These are phyloP conservation scores for Merodon equestris DNA, from an alignment of 2,888 invertebrate species.

Conservation along the genomic window DNA sequence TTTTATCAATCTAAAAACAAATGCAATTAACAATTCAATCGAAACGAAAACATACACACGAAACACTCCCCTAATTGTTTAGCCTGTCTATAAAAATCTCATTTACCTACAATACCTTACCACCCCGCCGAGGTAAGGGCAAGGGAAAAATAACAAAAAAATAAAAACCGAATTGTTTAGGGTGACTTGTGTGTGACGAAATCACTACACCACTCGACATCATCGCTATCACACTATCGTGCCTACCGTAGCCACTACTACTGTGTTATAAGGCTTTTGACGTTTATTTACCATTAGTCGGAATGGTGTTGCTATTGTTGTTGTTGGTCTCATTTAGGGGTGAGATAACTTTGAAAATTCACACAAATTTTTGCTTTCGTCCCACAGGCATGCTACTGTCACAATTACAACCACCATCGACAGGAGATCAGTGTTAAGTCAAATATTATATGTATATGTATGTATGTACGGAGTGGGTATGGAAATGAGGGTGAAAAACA, in stretches of 20 bases:
- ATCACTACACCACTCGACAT: constrained; percentile 47
- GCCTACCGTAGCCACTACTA: not conserved
- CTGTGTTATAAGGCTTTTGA: not conserved
- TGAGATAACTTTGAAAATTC: constrained; percentile 33
- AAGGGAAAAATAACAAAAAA: not conserved
- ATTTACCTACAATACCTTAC: constrained; percentile 39
- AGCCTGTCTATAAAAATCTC: constrained; percentile 17
- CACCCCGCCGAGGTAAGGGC: too few species aligned
- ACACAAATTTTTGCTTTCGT: constrained; percentile 11
- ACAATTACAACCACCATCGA: constrained; percentile 9
- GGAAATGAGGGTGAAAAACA: constrained; percentile 35
- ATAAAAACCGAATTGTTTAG: constrained; percentile 28
- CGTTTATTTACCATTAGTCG: constrained; percentile 43
- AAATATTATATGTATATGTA: constrained; percentile 10
- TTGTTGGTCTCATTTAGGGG: constrained; percentile 42
- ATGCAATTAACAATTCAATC: constrained; percentile 17
- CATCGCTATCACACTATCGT: constrained; percentile 1
- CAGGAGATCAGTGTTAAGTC: constrained; percentile 20
- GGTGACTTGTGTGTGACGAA: constrained; percentile 47
- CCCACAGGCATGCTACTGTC: constrained; percentile 29
- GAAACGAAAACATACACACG: constrained; percentile 1
- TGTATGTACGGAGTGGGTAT: too few species aligned
- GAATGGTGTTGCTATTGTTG: too few species aligned
- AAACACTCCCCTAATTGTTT: constrained; percentile 6
- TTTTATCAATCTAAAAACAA: not conserved